Conservation (phyloP, 1,140 invertebrate species). For the Drosophila melanica region DNA sequence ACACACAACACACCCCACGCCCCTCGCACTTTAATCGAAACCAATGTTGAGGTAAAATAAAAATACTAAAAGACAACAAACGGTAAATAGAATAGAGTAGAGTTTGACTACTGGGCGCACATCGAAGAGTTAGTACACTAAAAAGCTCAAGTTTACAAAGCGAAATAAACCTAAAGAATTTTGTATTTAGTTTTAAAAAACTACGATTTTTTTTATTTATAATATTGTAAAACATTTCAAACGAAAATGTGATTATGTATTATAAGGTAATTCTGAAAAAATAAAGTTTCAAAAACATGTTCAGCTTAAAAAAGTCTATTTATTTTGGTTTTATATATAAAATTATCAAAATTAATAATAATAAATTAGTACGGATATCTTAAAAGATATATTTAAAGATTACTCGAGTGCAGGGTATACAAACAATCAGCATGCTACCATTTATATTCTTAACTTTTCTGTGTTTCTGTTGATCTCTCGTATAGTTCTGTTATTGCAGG, state of each 20-base stretch:
- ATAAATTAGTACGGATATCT: too few relatives aligned
- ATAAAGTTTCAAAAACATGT: too few relatives aligned
- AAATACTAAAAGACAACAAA: conserved; percentile 12
- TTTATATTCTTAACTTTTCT: neutral
- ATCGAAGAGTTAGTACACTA: neutral
- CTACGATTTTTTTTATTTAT: neutral
- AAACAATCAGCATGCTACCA: neutral
- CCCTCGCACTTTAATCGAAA: conserved; percentile 28
- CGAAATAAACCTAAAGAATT: too few relatives aligned
- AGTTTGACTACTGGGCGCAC: neutral
- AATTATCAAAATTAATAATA: too few relatives aligned
- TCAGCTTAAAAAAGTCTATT: too few relatives aligned
- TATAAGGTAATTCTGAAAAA: too few relatives aligned
- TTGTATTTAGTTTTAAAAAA: neutral
- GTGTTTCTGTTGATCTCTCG: conserved; percentile 16
- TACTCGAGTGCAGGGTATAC: neutral
- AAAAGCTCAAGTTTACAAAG: neutral
- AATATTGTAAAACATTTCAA: too few relatives aligned
- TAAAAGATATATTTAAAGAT: too few relatives aligned
- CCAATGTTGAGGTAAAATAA: conserved; percentile 21
- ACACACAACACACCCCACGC: neutral
- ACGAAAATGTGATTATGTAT: too few relatives aligned
- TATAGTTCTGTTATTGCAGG: conserved; percentile 54
- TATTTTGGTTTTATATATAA: too few relatives aligned
- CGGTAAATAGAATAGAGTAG: conserved; percentile 8